These are phyloP conservation scores for Emys orbicularis DNA, from an alignment of 2,797 vertebrate species.

Conservation along the genomic window DNA sequence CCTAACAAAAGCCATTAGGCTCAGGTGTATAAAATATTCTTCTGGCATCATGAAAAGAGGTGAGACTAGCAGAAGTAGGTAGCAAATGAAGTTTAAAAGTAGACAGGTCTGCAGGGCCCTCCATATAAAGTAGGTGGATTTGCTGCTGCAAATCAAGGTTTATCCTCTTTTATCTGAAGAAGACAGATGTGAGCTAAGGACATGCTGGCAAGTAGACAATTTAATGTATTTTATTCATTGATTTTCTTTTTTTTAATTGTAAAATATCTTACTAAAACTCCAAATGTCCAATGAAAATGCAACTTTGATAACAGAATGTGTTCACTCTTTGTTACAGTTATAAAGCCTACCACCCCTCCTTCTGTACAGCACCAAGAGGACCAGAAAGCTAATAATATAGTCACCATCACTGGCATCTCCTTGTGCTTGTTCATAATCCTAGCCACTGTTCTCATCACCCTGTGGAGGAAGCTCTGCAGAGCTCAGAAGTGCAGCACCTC, in stretches of 20 bases:
- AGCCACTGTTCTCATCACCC: conserved; percentile 90
- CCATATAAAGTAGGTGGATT: not conserved
- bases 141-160: not conserved
- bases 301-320: not conserved
- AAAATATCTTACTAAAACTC: not conserved
- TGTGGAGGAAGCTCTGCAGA: conserved; percentile 92
- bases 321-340: conserved; percentile 66
- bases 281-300: not conserved
- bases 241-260: not conserved
- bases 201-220: not conserved
- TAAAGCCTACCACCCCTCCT: conserved; percentile 63
- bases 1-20: not conserved
- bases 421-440: conserved; percentile 93
- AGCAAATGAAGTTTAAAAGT: not conserved
- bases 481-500: conserved; percentile 87
- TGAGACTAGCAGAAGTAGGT: not conserved
- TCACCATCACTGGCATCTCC: conserved; percentile 92
- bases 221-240: not conserved
- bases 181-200: not conserved
- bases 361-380: conserved; percentile 70
- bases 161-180: not conserved
- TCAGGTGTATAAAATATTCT: not conserved
- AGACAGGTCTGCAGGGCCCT: rapidly evolving
- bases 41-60: not conserved
- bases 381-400: conserved; percentile 86